A percentile compares a stretch with the other conserved stretches of the same genome.
These are phyloP conservation scores for Ara ararauna DNA, from an alignment of 2,797 vertebrate genomes.

Conservation along the genomic window DNA sequence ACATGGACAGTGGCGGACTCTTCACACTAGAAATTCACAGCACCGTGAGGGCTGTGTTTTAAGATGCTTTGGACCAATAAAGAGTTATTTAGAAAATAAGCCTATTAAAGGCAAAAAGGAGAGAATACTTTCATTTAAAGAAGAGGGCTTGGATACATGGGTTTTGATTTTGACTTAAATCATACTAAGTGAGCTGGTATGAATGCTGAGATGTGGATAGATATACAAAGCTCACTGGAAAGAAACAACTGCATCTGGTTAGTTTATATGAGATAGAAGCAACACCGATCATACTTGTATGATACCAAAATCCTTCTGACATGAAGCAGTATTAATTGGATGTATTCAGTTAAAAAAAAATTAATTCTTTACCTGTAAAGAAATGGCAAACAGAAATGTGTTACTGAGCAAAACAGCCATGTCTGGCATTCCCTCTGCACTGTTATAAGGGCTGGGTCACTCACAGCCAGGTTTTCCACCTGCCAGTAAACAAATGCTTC, in stretches of 20 bases:
- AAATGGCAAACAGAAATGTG: conserved; percentile 35
- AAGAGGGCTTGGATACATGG: background rate
- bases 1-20: background rate
- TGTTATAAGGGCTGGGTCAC: background rate
- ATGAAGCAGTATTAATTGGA: conserved; percentile 44
- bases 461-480: background rate
- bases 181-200: background rate
- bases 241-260: conserved; percentile 40
- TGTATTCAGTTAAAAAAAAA: conserved; percentile 36
- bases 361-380: conserved; percentile 50
- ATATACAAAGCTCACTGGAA: conserved; percentile 42
- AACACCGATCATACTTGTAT: conserved; percentile 26
- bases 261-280: conserved; percentile 53
- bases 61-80: background rate
- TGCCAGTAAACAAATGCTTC: background rate
- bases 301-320: conserved; percentile 46
- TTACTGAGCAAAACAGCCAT: background rate
- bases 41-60: background rate
- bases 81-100: background rate
- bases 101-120: background rate
- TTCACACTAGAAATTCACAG: background rate
- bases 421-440: background rate
- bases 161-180: background rate
- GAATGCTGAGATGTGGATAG: background rate
- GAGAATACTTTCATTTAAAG: background rate